phyloP scores from a whole-genome alignment of 2,888 invertebrate genomes.

The Aspidapion aeneum region DNA sequence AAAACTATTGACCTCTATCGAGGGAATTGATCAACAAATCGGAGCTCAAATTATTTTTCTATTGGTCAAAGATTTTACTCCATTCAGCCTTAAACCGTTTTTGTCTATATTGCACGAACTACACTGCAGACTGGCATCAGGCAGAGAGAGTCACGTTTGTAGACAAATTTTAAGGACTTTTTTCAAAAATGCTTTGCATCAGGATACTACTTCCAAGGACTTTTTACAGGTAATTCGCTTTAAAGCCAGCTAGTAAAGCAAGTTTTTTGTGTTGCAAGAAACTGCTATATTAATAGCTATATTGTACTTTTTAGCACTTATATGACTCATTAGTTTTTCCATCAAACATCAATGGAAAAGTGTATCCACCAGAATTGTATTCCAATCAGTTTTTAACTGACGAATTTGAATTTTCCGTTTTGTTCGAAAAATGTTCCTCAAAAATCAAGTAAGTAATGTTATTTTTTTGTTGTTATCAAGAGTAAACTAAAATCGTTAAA shows the following conservation, averaged over 20 bases:
- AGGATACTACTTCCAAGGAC: slow-evolving; percentile 26
- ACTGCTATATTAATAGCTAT: no score
- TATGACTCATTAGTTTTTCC: slow-evolving; percentile 25
- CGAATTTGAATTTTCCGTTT: slow-evolving; percentile 29
- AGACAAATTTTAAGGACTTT: slow-evolving; percentile 28
- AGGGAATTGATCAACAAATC: slow-evolving; percentile 15
- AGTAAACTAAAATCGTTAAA: no score
- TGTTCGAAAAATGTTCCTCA: slow-evolving; percentile 25
- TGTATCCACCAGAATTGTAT: slow-evolving; percentile 29
- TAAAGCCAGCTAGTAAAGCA: no score
- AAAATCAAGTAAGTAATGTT: not conserved
- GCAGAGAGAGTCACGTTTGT: slow-evolving; percentile 23
- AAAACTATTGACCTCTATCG: slow-evolving; percentile 21
- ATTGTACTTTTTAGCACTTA: slow-evolving; percentile 29
- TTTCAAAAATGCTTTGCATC: slow-evolving; percentile 30
- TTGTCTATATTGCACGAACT: slow-evolving; percentile 26
- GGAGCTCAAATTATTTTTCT: slow-evolving; percentile 22
- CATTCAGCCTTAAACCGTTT: slow-evolving; percentile 28
- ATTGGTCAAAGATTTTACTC: slow-evolving; percentile 30
- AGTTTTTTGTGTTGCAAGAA: no score
- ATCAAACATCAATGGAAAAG: slow-evolving; percentile 22
- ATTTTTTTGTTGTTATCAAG: no score
- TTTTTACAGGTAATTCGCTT: slow-evolving; percentile 26
- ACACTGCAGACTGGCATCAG: slow-evolving; percentile 24
- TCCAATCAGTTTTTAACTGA: slow-evolving; percentile 28